Evolutionary conservation across 2,113 vertebrate genomes (phyloP).

Genomic region (Myotis davidii): DNA sequence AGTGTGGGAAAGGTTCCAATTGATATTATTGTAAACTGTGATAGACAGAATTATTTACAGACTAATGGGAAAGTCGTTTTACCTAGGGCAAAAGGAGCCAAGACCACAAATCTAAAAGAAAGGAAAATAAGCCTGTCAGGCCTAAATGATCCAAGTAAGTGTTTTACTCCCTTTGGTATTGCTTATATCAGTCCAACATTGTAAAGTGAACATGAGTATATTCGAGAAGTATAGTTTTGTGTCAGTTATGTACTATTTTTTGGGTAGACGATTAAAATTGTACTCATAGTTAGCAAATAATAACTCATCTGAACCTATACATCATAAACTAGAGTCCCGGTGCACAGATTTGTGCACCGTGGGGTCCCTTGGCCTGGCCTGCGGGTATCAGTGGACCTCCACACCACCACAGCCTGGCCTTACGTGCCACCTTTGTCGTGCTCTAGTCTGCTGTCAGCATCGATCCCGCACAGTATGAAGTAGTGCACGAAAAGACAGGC

Average conservation of each 20-base stretch:
- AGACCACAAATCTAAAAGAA: slow-evolving; percentile 85
- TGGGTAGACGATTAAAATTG: neutral
- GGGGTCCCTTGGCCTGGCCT: too few species aligned
- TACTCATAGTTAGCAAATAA: neutral
- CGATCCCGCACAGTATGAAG: too few species aligned
- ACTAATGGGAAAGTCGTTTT: slow-evolving; percentile 87
- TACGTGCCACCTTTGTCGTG: too few species aligned
- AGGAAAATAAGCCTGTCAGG: slow-evolving; percentile 85
- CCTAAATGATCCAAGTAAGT: slow-evolving; percentile 97
- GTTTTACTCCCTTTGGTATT: slow-evolving; percentile 48
- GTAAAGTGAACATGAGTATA: neutral
- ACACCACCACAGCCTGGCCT: too few species aligned
- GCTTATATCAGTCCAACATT: neutral
- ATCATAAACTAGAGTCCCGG: neutral
- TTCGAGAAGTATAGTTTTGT: neutral
- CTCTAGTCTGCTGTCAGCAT: too few species aligned
- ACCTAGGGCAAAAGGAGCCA: slow-evolving; percentile 84
- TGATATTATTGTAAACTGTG: slow-evolving; percentile 85
- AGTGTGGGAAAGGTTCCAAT: slow-evolving; percentile 82
- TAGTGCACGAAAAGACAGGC: too few species aligned
- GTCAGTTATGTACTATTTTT: neutral
- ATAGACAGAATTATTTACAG: slow-evolving; percentile 84
- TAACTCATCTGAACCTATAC: neutral
- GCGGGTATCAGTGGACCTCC: too few species aligned
- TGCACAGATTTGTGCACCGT: too few species aligned